These are phyloP conservation scores for Drosophila funebris DNA, from an alignment of 1,140 invertebrate genomes.

Conservation along the genomic window DNA sequence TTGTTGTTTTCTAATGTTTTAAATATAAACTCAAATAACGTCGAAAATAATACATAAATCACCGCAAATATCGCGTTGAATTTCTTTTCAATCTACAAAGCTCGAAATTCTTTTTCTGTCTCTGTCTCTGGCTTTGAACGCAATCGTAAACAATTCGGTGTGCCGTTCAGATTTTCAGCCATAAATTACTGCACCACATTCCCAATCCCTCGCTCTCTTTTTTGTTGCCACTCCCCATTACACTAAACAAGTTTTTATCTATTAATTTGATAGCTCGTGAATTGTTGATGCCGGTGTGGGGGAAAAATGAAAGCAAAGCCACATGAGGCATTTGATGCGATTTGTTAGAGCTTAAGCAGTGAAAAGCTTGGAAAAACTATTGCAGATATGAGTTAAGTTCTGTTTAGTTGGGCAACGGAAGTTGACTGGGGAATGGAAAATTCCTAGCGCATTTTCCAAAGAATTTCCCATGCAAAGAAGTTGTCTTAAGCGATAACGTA, in stretches of 20 bases:
- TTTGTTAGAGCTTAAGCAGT: slow-evolving; percentile 38
- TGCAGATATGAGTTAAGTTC: slow-evolving; percentile 13
- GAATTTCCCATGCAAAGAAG: slow-evolving; percentile 5
- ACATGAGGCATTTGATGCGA: slow-evolving; percentile 43
- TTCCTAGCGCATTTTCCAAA: slow-evolving; percentile 12
- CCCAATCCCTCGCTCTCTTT: not conserved
- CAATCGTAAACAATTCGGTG: slow-evolving; percentile 49
- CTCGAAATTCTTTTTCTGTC: slow-evolving; percentile 30
- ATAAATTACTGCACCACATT: slow-evolving; percentile 35
- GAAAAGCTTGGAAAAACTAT: slow-evolving; percentile 23
- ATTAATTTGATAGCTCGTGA: slow-evolving; percentile 45
- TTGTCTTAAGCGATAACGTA: not conserved
- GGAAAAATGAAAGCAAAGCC: slow-evolving; percentile 17
- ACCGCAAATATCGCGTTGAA: slow-evolving; percentile 68
- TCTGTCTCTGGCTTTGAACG: not conserved
- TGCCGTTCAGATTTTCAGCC: slow-evolving; percentile 41
- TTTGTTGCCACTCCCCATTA: not conserved
- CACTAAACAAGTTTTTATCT: slow-evolving; percentile 36
- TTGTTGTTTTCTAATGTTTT: slow-evolving; percentile 67
- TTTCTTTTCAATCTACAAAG: slow-evolving; percentile 74
- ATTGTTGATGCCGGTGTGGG: slow-evolving; percentile 19
- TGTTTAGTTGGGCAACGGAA: too few relatives aligned
- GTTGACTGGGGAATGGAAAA: not conserved
- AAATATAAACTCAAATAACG: slow-evolving; percentile 81
- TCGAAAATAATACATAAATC: slow-evolving; percentile 78